Base-by-base conservation (phyloP, 1,140 invertebrate species). In the Bombyx mandarina region DNA sequence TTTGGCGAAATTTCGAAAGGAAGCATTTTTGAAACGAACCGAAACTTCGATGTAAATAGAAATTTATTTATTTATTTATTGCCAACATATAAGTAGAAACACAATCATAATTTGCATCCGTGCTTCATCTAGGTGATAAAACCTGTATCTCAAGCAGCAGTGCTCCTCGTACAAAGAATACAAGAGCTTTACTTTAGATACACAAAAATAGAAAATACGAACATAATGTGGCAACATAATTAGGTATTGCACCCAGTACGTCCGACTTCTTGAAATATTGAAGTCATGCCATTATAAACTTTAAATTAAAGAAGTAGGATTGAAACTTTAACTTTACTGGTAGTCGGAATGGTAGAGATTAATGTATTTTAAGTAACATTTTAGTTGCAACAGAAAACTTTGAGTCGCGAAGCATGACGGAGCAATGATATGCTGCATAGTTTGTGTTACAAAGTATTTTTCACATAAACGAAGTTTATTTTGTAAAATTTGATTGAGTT, bases 361-460 rank as follows among this genome's bases (percentile, higher is more conserved):
- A 74, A 78, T 78, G 71, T 64, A 75, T 73, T 73, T 73, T 71
- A 71, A 67, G 73, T 63, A 78, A 74, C 69, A 65, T 70, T 75
- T 71, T 75, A 75, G 67, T 64, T 70, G 71, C 66, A 70, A 73
- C 66, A 62, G 68, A 69, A 71, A 71, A 73, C 73, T 77, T 73
- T 71, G 71, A 73, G 64, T 67, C 61, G 52, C 61, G 53, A 57
- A 71, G 61, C 68, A 63, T 69, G 66, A 76, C 67, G 57, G 56
- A 57, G 65, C 63, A 57, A 52, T 54, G 53, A 57, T 64, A 65
- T 65, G 60, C 58, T 63, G 61, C 56, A 50, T 57, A 55, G 57
- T 51, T 35, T 35, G 26, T 35, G 4, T 35, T 3, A 35, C 26
- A 35, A 35, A 35, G 26, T 35, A 35, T 35, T 35, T 35, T 35